phyloP scores from a whole-genome alignment of 1,140 invertebrate species.

The Palaemon carinicauda region DNA sequence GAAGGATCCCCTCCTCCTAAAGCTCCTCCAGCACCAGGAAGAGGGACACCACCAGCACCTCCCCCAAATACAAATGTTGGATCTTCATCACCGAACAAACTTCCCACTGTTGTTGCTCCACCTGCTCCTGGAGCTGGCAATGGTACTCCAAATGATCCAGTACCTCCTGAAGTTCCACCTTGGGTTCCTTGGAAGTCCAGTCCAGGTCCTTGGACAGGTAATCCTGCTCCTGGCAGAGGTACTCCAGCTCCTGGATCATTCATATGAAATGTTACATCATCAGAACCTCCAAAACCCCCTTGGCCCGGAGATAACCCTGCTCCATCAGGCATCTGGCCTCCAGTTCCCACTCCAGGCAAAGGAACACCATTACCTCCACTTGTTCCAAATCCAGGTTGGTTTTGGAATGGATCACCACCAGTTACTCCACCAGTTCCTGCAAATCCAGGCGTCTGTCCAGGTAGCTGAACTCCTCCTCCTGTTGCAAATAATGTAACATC shows the following conservation, averaged over 20 bases:
- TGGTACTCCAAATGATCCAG: slow-evolving; percentile 22
- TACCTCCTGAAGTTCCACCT: neutral
- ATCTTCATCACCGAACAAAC: neutral
- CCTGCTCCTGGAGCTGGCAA: neutral
- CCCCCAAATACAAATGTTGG: neutral
- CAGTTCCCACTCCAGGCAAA: slow-evolving; percentile 15
- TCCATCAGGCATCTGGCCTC: neutral
- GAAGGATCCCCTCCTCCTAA: neutral
- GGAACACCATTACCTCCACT: slow-evolving; percentile 3
- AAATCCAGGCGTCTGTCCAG: neutral
- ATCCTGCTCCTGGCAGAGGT: neutral
- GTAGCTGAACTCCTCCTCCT: neutral
- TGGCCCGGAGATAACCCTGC: neutral
- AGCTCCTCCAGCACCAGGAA: too few species aligned
- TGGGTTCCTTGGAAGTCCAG: neutral
- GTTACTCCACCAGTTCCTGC: neutral
- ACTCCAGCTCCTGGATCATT: neutral
- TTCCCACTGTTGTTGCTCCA: neutral
- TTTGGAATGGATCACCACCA: neutral
- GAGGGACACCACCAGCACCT: neutral
- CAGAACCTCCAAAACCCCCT: neutral
- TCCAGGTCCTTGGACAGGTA: neutral
- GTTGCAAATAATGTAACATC: neutral
- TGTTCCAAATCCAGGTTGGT: too few species aligned
- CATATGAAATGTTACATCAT: neutral